Evolutionary conservation across 2,888 invertebrate species (phyloP).

Genomic region (Tenodera sinensis): DNA sequence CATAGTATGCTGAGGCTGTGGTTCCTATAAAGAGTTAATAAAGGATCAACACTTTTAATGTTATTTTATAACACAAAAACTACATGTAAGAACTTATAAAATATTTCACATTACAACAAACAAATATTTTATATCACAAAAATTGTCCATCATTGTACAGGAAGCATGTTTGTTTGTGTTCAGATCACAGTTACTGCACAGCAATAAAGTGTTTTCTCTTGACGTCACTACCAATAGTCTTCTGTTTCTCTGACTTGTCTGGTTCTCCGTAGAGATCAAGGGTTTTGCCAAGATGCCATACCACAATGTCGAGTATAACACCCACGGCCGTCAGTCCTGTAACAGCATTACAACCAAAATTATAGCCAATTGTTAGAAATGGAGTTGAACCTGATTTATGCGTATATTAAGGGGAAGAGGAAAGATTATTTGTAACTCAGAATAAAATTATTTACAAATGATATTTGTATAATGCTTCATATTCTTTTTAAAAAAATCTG

Average conservation of each 20-base stretch:
- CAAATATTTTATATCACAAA: not conserved
- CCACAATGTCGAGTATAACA: conserved; percentile 55
- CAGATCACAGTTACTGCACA: not conserved
- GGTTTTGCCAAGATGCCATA: conserved; percentile 57
- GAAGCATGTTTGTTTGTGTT: not conserved
- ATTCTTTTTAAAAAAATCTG: too few relatives aligned
- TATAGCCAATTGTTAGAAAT: too few relatives aligned
- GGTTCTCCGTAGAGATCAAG: conserved; percentile 54
- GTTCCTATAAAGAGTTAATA: too few relatives aligned
- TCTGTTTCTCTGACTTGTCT: not conserved
- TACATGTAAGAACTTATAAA: not conserved
- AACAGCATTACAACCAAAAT: too few relatives aligned
- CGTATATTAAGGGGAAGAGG: too few relatives aligned
- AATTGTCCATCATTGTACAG: not conserved
- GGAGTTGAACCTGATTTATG: too few relatives aligned
- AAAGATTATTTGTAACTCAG: too few relatives aligned
- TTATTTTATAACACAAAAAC: too few relatives aligned
- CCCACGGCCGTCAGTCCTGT: conserved; percentile 55
- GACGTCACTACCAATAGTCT: not conserved
- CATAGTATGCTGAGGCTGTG: too few relatives aligned
- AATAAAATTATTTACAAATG: too few relatives aligned
- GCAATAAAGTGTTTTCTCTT: not conserved
- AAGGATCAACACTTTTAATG: too few relatives aligned
- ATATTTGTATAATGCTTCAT: too few relatives aligned
- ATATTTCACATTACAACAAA: not conserved